phyloP scores from a whole-genome alignment of 2,113 vertebrate genomes.

The Cnemophilus loriae region DNA sequence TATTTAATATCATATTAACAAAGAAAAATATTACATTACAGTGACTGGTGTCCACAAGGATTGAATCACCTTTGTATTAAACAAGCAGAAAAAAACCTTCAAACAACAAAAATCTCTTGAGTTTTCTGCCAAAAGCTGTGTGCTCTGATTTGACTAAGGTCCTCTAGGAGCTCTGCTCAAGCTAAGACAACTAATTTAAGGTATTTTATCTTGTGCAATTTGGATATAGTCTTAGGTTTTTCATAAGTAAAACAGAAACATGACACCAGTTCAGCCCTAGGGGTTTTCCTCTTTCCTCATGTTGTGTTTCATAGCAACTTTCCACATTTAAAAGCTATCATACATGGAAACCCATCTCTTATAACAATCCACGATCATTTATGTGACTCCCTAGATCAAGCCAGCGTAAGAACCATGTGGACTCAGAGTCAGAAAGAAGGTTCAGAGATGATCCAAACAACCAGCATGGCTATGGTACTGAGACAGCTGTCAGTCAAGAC shows the following conservation, averaged over 20 bases:
- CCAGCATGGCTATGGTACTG: not conserved
- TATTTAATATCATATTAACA: not conserved
- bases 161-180: not conserved
- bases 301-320: not conserved
- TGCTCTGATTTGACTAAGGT: not conserved
- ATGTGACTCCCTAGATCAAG: not conserved
- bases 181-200: not conserved
- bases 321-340: not conserved
- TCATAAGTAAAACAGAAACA: not conserved
- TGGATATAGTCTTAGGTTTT: not conserved
- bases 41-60: not conserved
- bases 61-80: not conserved
- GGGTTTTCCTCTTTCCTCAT: not conserved
- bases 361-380: not conserved
- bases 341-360: not conserved
- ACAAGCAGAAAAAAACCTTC: fast-evolving
- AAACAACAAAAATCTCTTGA: not conserved
- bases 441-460: not conserved
- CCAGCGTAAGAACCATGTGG: not conserved
- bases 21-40: not conserved
- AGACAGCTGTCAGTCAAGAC: not conserved
- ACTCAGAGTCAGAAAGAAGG: not conserved
- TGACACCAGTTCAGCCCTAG: not conserved
- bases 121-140: not conserved
- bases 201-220: not conserved